Evolutionary conservation across 2,797 vertebrate genomes (phyloP).

Genomic region (Pachyuromys duprasi): DNA sequence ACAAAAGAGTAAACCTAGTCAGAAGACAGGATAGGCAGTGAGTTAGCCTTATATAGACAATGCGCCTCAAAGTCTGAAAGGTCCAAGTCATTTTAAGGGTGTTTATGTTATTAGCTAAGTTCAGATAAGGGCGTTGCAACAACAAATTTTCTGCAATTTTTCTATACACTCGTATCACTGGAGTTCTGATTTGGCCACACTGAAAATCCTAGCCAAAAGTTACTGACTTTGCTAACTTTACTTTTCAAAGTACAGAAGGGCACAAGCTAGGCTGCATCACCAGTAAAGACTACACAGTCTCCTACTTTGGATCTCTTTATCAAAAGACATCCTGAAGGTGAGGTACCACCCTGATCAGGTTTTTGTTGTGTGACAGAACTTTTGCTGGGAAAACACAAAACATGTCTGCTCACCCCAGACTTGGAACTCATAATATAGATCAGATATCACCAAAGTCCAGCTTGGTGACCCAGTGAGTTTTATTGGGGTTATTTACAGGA

Average conservation of each 20-base stretch:
- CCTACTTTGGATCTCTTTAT: neutral
- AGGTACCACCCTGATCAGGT: neutral
- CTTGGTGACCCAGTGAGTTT: neutral
- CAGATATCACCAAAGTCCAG: neutral
- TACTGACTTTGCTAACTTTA: constrained; percentile 20
- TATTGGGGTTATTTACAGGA: neutral
- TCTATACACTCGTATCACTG: constrained; percentile 13
- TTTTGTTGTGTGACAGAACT: neutral
- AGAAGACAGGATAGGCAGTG: neutral
- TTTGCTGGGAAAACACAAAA: neutral
- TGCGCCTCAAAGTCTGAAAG: constrained; percentile 24
- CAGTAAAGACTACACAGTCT: constrained; percentile 25
- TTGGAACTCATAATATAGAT: neutral
- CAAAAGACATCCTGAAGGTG: neutral
- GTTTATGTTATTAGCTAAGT: constrained; percentile 1
- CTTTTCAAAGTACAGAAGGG: constrained; percentile 46
- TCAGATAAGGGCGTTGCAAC: constrained; percentile 52
- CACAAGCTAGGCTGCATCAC: neutral
- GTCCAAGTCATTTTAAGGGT: constrained; percentile 42
- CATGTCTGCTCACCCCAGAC: neutral
- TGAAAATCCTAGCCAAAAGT: constrained; percentile 42
- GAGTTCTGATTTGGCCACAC: constrained; percentile 20
- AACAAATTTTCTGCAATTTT: constrained; percentile 40
- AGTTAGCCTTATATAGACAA: constrained; percentile 35
- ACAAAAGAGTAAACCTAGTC: constrained; percentile 25